Evolutionary conservation across 2,888 invertebrate genomes (phyloP).

Genomic region (Acrobasis repandana): DNA sequence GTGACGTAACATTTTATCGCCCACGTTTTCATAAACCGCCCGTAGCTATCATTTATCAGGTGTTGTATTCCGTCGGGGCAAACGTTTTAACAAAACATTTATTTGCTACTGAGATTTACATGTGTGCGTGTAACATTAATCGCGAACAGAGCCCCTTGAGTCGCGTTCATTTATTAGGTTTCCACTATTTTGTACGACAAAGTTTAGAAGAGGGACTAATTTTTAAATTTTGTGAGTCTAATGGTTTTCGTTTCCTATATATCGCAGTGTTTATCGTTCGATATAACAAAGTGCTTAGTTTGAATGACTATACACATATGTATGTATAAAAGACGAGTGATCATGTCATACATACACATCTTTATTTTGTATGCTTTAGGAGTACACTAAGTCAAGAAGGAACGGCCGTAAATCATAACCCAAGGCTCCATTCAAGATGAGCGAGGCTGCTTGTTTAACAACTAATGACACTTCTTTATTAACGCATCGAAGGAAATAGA

Average conservation of each 20-base stretch:
- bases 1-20: slow-evolving; percentile 56
- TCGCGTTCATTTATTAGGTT: slow-evolving; percentile 43
- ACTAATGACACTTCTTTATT: too few species aligned
- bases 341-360: background rate
- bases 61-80: slow-evolving; percentile 60
- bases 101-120: slow-evolving; percentile 65
- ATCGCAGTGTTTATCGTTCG: background rate
- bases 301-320: too few species aligned
- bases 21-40: slow-evolving; percentile 67
- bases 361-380: background rate
- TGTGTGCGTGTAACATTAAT: slow-evolving; percentile 60
- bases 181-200: slow-evolving; percentile 40
- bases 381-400: too few species aligned
- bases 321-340: too few species aligned
- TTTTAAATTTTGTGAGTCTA: background rate
- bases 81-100: slow-evolving; percentile 69
- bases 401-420: too few species aligned
- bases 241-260: background rate
- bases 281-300: background rate
- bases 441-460: too few species aligned
- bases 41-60: slow-evolving; percentile 70
- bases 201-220: slow-evolving; percentile 30
- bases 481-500: too few species aligned
- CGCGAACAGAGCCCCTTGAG: slow-evolving; percentile 49
- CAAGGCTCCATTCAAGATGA: too few species aligned